A percentile compares a stretch with the other conserved stretches of the same genome.
phyloP scores from a whole-genome alignment of 2,797 vertebrate species.

The Myiotriccus ornatus region DNA sequence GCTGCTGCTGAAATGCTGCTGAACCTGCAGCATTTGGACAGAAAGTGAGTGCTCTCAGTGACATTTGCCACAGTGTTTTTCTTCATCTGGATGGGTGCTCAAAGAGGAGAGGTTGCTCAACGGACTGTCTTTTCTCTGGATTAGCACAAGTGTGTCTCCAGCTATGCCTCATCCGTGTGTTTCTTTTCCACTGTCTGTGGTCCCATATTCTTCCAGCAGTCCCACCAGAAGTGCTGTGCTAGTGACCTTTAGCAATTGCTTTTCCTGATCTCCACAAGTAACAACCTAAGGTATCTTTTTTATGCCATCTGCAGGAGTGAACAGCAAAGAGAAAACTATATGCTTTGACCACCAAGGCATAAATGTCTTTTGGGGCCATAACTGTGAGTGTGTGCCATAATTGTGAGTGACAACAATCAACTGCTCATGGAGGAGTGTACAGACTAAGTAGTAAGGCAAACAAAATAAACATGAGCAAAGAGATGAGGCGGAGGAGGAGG shows the following conservation, averaged over 20 bases:
- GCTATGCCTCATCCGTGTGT: not conserved
- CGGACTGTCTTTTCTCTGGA: not conserved
- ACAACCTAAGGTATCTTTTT: not conserved
- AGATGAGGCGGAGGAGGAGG: not conserved
- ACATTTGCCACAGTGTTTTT: not conserved
- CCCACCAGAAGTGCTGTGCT: not conserved
- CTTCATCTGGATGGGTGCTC: not conserved
- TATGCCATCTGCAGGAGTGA: not conserved
- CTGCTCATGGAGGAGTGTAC: not conserved
- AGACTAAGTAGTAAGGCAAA: not conserved
- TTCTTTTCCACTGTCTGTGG: not conserved
- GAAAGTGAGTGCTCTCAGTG: not conserved
- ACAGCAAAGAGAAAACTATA: not conserved
- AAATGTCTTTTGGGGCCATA: not conserved
- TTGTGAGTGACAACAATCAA: not conserved
- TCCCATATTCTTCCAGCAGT: not conserved
- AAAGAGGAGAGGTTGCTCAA: not conserved
- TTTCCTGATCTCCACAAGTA: not conserved
- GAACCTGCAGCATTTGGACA: accelerated
- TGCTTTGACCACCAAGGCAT: not conserved
- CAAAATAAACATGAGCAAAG: not conserved
- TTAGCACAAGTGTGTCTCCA: not conserved
- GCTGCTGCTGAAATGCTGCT: not conserved
- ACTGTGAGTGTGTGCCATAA: not conserved
- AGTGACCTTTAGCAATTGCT: not conserved